Percentiles rank a stretch among this genome's conserved stretches.
Conservation (phyloP, 2,113 vertebrate genomes). For the Salvelinus fontinalis region DNA sequence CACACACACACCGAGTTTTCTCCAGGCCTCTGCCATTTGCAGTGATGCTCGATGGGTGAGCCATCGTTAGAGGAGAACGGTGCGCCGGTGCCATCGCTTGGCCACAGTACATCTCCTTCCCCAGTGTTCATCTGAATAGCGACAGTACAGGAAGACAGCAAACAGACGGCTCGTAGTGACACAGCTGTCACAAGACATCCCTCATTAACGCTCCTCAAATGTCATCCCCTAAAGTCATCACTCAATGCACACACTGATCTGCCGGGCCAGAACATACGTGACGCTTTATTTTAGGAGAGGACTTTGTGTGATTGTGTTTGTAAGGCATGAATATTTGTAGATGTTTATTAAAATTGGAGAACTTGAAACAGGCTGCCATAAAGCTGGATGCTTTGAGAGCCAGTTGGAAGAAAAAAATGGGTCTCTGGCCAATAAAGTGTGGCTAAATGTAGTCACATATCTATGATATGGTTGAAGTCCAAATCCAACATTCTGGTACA, state of each 20-base stretch:
- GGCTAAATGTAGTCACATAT: no score
- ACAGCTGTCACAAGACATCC: slow-evolving; percentile 74
- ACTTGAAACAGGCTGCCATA: no score
- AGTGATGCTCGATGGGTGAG: slow-evolving; percentile 63
- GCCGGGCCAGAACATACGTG: slow-evolving; percentile 68
- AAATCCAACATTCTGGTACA: no score
- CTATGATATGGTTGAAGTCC: no score
- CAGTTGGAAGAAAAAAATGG: no score
- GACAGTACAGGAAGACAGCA: slow-evolving; percentile 35
- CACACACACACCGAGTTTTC: slow-evolving; percentile 35
- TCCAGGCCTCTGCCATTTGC: slow-evolving; percentile 60
- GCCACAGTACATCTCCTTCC: slow-evolving; percentile 67
- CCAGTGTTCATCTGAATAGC: slow-evolving; percentile 58
- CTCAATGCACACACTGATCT: slow-evolving; percentile 52
- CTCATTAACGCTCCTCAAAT: slow-evolving; percentile 79
- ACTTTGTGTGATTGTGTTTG: slow-evolving; percentile 32
- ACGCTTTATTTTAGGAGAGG: slow-evolving; percentile 58
- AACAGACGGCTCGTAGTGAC: slow-evolving; percentile 72
- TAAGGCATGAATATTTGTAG: no score
- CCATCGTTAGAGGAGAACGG: slow-evolving; percentile 67
- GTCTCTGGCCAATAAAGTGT: no score
- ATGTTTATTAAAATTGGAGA: no score
- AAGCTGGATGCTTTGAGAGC: no score
- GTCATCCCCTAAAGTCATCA: slow-evolving; percentile 77
- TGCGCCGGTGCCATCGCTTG: slow-evolving; percentile 60